phyloP scores from a whole-genome alignment of 2,888 invertebrate species.

The Tanytarsus gracilentus region DNA sequence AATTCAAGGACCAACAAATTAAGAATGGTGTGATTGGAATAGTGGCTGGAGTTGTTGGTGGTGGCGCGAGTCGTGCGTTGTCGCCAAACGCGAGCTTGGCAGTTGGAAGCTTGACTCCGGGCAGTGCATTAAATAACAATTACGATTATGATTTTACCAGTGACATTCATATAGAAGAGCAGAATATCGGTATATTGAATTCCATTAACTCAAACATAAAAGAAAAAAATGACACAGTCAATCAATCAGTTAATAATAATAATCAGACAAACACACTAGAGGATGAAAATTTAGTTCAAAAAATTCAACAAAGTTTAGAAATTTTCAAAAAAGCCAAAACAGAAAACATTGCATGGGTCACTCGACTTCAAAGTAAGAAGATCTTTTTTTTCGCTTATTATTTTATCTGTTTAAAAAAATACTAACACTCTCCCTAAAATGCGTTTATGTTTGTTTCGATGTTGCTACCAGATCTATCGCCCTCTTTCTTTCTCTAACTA shows the following conservation, averaged over 20 bases:
- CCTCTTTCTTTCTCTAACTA: too few relatives aligned
- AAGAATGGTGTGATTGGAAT: constrained; percentile 31
- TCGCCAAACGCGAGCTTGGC: constrained; percentile 31
- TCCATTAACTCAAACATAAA: constrained; percentile 15
- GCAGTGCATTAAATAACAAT: constrained; percentile 37
- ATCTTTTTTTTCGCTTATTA: constrained; percentile 32
- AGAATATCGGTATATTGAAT: constrained; percentile 33
- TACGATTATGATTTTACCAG: constrained; percentile 48
- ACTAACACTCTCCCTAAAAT: too few relatives aligned
- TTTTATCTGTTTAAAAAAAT: too few relatives aligned
- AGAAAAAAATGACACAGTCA: constrained; percentile 23
- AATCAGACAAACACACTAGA: constrained; percentile 27
- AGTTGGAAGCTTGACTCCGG: constrained; percentile 32
- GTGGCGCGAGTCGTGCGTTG: constrained; percentile 29
- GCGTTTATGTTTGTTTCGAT: too few relatives aligned
- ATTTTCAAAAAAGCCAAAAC: constrained; percentile 25
- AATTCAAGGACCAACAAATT: constrained; percentile 44
- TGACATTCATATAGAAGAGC: constrained; percentile 45
- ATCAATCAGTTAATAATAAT: constrained; percentile 12
- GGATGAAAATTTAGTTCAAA: constrained; percentile 28
- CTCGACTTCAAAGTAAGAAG: constrained; percentile 45
- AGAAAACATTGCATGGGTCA: constrained; percentile 33
- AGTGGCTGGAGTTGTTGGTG: too few relatives aligned
- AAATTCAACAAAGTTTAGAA: constrained; percentile 29
- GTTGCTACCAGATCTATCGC: too few relatives aligned